phyloP scores from a whole-genome alignment of 2,888 invertebrate genomes.

The Imbricaverruca yamaguchii region DNA sequence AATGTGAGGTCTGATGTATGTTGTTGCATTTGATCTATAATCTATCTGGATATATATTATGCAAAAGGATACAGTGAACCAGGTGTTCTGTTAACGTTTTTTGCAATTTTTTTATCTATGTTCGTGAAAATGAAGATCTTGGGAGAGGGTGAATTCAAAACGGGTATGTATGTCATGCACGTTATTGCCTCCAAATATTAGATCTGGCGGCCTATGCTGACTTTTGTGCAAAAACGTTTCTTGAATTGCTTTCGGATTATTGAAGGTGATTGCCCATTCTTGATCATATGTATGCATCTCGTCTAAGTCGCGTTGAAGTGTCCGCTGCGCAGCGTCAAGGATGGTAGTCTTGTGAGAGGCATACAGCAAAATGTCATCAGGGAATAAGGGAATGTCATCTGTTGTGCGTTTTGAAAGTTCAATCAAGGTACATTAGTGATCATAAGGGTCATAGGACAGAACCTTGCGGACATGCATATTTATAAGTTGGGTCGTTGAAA shows the following conservation, averaged over 20 bases:
- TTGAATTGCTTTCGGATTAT: not conserved
- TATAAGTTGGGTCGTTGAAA: not conserved
- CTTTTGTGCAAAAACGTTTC: not conserved
- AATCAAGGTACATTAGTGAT: not conserved
- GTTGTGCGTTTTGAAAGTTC: not conserved
- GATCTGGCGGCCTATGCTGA: not conserved
- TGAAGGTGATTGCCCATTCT: not conserved
- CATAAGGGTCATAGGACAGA: not conserved
- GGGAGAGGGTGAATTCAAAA: not conserved
- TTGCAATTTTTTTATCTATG: not conserved
- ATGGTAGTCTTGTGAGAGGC: not conserved
- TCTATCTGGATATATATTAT: not conserved
- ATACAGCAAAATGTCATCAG: not conserved
- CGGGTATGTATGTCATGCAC: not conserved
- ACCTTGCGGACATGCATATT: not conserved
- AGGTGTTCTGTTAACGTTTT: not conserved
- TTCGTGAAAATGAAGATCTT: not conserved
- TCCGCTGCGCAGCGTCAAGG: not conserved
- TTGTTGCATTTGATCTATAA: not conserved
- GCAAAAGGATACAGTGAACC: not conserved
- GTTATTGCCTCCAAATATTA: not conserved
- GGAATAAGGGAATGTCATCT: not conserved
- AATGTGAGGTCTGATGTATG: not conserved
- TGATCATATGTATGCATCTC: not conserved
- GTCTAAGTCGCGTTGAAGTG: not conserved